Conservation (phyloP, 2,113 vertebrate species). For the Pachycephala philippinensis region DNA sequence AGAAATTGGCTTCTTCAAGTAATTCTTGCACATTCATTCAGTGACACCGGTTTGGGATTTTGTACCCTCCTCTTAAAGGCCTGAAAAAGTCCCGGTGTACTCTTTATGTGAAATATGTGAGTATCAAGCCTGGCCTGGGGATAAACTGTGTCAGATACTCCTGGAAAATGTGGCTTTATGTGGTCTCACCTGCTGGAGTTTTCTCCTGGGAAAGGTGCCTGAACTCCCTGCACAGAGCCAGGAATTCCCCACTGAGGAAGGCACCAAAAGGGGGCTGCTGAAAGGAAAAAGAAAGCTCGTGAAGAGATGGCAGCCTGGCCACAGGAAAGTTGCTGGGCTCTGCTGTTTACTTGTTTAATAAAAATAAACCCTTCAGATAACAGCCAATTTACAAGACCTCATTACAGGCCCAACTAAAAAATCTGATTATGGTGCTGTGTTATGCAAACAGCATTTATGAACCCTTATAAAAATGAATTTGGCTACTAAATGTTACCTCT, state of each 20-base stretch:
- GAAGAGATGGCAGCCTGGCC: background rate
- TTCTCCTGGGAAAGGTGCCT: background rate
- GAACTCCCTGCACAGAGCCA: background rate
- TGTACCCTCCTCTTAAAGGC: background rate
- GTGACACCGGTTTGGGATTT: background rate
- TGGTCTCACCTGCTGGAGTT: background rate
- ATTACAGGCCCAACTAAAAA: background rate
- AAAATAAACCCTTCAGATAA: background rate
- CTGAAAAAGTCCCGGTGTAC: background rate
- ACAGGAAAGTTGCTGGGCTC: background rate
- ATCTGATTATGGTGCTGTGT: background rate
- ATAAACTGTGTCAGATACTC: background rate
- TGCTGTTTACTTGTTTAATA: background rate
- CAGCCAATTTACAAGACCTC: background rate
- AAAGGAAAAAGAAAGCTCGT: background rate
- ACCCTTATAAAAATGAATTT: background rate
- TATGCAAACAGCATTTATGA: background rate
- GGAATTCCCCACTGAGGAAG: background rate
- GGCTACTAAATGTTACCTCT: background rate
- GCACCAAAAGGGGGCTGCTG: background rate
- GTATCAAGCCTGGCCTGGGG: background rate
- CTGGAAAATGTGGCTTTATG: background rate
- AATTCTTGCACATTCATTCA: background rate
- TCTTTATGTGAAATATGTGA: background rate
- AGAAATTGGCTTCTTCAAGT: background rate